These are phyloP conservation scores for Pachypsylla venusta DNA, from an alignment of 1,140 invertebrate genomes.

Conservation along the genomic window DNA sequence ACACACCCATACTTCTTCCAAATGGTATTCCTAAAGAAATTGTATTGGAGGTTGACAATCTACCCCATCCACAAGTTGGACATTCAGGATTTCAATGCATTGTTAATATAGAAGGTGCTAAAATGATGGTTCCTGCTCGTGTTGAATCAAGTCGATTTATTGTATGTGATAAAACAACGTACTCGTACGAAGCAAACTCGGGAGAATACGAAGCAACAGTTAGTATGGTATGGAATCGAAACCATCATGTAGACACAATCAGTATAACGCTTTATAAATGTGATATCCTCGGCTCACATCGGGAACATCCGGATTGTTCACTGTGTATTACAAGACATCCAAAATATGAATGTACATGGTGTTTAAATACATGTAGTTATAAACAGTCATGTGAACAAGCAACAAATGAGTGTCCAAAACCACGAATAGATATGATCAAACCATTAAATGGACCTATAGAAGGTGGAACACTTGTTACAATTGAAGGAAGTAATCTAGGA, in stretches of 20 bases:
- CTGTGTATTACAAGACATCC: slow-evolving; percentile 76
- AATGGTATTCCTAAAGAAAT: slow-evolving; percentile 82
- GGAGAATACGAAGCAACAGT: slow-evolving; percentile 79
- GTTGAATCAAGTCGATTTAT: slow-evolving; percentile 67
- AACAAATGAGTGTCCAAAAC: slow-evolving; percentile 73
- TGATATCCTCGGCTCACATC: slow-evolving; percentile 77
- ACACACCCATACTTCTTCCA: slow-evolving; percentile 56
- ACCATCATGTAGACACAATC: slow-evolving; percentile 80
- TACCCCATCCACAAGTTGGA: slow-evolving; percentile 69
- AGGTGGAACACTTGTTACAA: slow-evolving; percentile 89
- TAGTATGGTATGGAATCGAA: slow-evolving; percentile 80
- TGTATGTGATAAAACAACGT: slow-evolving; percentile 79
- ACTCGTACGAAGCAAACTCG: slow-evolving; percentile 71
- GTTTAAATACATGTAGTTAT: slow-evolving; percentile 70
- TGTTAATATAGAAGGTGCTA: slow-evolving; percentile 76
- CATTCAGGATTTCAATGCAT: slow-evolving; percentile 82
- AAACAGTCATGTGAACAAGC: slow-evolving; percentile 60
- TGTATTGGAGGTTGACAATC: slow-evolving; percentile 71
- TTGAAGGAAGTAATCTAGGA: slow-evolving; percentile 90
- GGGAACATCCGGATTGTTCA: slow-evolving; percentile 84
- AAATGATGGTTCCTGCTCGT: slow-evolving; percentile 70
- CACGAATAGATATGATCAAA: slow-evolving; percentile 87
- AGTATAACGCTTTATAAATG: slow-evolving; percentile 88
- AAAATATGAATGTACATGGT: slow-evolving; percentile 86
- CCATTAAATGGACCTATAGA: slow-evolving; percentile 87